phyloP scores from a whole-genome alignment of 2,113 vertebrate genomes.

The Trematocara unimaculatum region DNA sequence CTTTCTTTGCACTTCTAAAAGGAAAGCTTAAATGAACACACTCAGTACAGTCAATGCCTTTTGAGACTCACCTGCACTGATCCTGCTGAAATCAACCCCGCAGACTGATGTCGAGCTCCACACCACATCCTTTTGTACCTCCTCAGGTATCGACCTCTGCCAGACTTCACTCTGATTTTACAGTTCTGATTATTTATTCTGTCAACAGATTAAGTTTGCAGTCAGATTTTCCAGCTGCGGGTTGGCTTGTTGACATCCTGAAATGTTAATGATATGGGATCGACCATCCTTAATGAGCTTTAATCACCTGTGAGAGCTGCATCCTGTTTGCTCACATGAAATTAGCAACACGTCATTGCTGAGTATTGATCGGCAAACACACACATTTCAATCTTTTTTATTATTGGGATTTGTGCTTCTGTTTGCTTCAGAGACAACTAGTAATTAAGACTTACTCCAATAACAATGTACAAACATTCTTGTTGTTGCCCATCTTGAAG shows the following conservation, averaged over 20 bases:
- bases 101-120: neutral
- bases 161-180: conserved; percentile 35
- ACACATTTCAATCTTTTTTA: conserved; percentile 3
- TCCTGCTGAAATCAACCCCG: neutral
- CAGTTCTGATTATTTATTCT: conserved; percentile 53
- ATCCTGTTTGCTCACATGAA: conserved; percentile 27
- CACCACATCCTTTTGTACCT: conserved; percentile 27
- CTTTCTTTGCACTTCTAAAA: neutral
- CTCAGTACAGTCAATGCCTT: neutral
- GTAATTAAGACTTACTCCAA: neutral
- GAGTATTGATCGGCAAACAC: conserved; percentile 18
- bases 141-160: conserved; percentile 1
- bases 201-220: conserved; percentile 28
- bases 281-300: conserved; percentile 54
- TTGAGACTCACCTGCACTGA: conserved; percentile 24
- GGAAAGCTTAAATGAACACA: neutral
- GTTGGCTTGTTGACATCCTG: conserved; percentile 35
- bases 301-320: conserved; percentile 24
- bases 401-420: neutral
- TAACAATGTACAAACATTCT: neutral
- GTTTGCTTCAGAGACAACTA: neutral
- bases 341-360: neutral
- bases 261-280: conserved; percentile 34
- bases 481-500: neutral
- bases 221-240: conserved; percentile 5